Base-by-base conservation (phyloP, 2,797 vertebrate species). In the Synaphobranchus kaupii region DNA sequence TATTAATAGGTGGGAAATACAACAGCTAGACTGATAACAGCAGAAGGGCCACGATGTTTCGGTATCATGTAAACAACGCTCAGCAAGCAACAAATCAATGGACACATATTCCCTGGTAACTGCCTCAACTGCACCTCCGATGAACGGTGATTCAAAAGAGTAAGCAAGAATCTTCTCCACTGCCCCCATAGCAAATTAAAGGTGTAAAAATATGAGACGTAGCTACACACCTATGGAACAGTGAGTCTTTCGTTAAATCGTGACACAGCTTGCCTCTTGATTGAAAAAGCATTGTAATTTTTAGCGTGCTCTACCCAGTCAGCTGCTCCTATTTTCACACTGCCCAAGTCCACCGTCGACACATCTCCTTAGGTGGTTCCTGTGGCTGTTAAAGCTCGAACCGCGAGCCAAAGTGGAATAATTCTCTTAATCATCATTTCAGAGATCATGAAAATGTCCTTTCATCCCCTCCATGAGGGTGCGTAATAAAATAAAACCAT, bases 281-380 rank as follows among this genome's bases (percentile, higher is more conserved):
- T 81, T 54, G 58, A 44, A 68, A 82, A 87, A 88, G 15, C 34
- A 56, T 39, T 4, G 31, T 56, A 10, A 81, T 25, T 50, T 47
- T 54, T 28, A 71, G 15, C 3, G 25, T 10, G 58, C 85, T 86
- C 88, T 86, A 73, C 88, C 90, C 89, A 81, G 92, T 93, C 87
- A 86, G 89, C 92, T 93, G 88, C 22, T 81, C 78, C 44, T 76
- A 31, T 50, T 81, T 81, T 81, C 78, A 50, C 50, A 85, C 82
- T 76, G 92, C 94, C 94, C 93, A 93, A 93, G 86, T 68, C 86
- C 80, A 82, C 88, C 93, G 94, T 96, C 94, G 84, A 92, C 93
- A 93, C 92, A 89, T 91, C 89, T 60, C 20, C 28, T 52, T 39
- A 73, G 50, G 34, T n/a, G 12, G 34, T 87, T 84, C 50, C 71